phyloP scores from a whole-genome alignment of 2,113 vertebrate genomes.

The Struthio camelus region DNA sequence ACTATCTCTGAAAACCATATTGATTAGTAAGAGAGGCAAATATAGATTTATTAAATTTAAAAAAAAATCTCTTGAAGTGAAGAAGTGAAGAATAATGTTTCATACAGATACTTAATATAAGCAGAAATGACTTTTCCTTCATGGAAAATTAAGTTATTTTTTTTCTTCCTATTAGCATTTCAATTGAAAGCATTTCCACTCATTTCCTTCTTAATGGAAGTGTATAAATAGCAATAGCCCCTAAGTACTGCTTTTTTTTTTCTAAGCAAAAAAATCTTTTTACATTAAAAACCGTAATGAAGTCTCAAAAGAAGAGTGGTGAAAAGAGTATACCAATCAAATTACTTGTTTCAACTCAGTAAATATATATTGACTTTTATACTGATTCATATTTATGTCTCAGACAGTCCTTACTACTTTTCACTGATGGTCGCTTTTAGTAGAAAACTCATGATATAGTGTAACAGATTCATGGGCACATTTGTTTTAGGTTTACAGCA shows the following conservation, averaged over 20 bases:
- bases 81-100: conserved; percentile 26
- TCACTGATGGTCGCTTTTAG: not conserved
- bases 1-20: conserved; percentile 23
- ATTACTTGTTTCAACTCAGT: not conserved
- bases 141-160: not conserved
- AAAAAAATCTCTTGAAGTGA: not conserved
- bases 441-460: not conserved
- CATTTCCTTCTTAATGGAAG: conserved; percentile 56
- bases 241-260: not conserved
- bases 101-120: conserved; percentile 22
- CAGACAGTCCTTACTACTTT: not conserved
- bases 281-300: not conserved
- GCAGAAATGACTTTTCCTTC: conserved; percentile 58
- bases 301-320: not conserved
- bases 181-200: conserved; percentile 54
- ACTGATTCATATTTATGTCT: not conserved
- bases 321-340: not conserved
- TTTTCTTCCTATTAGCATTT: conserved; percentile 60
- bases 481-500: not conserved
- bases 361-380: not conserved
- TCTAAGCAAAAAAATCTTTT: not conserved
- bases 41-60: conserved; percentile 27
- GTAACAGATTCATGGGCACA: not conserved
- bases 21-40: conserved; percentile 35
- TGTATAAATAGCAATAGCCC: conserved; percentile 52